Percentiles rank a stretch among this genome's conserved stretches.
These are phyloP conservation scores for Rhynchotus rufescens DNA, from an alignment of 2,797 vertebrate species.

Conservation along the genomic window DNA sequence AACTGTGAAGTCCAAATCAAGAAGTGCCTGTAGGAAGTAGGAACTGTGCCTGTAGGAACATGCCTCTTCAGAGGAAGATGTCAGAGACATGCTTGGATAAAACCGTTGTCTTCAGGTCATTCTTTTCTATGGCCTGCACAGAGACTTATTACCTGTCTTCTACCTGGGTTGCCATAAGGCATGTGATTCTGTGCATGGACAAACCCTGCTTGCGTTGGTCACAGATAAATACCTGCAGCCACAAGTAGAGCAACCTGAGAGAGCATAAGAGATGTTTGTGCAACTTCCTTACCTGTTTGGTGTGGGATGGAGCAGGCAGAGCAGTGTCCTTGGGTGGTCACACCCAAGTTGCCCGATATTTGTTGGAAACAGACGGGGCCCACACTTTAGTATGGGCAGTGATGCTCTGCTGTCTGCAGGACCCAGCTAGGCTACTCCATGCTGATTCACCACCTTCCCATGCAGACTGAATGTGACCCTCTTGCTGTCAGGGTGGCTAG, in stretches of 20 bases:
- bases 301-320: too few relatives aligned
- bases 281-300: too few relatives aligned
- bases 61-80: not conserved
- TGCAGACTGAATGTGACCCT: fast-evolving
- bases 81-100: not conserved
- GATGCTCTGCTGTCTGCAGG: not conserved
- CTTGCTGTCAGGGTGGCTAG: not conserved
- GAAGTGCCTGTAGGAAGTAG: not conserved
- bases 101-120: not conserved
- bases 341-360: too few relatives aligned
- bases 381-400: not conserved
- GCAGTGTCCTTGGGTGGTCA: too few relatives aligned
- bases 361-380: too few relatives aligned
- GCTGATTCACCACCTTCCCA: not conserved
- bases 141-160: not conserved
- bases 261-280: not conserved
- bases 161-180: not conserved
- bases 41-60: not conserved
- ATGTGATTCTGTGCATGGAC: not conserved
- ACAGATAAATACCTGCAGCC: not conserved
- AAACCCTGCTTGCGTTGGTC: not conserved
- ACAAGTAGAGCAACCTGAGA: not conserved
- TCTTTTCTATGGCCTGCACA: not conserved
- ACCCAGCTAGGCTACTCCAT: fast-evolving
- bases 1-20: not conserved